Percentiles rank a stretch among this genome's conserved stretches.
Conservation (phyloP, 2,797 vertebrate genomes). For the Coregonus ussuriensis region DNA sequence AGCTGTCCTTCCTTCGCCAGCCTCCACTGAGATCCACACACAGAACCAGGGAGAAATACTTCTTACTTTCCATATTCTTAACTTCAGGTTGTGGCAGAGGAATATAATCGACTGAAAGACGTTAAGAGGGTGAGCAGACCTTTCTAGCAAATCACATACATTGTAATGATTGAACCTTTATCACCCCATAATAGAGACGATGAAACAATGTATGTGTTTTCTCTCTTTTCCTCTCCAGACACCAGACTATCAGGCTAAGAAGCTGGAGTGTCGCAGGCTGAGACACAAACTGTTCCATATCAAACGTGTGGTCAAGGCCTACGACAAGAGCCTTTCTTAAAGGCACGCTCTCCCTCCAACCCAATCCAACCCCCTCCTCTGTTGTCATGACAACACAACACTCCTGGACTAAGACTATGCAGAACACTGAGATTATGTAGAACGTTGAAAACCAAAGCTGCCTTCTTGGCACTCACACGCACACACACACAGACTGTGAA, state of each 20-base stretch:
- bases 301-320: slow-evolving; percentile 85
- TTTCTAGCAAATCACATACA: not conserved
- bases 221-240: slow-evolving; percentile 67
- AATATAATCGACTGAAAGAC: slow-evolving; percentile 87
- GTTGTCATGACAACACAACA: slow-evolving; percentile 19
- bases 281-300: slow-evolving; percentile 88
- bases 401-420: slow-evolving; percentile 10
- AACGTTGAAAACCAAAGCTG: slow-evolving; percentile 65
- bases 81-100: slow-evolving; percentile 79
- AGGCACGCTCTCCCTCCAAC: not conserved
- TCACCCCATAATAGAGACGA: not conserved
- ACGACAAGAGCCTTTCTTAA: slow-evolving; percentile 78
- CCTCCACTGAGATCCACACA: not conserved
- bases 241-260: slow-evolving; percentile 81
- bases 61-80: slow-evolving; percentile 1
- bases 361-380: slow-evolving; percentile 13
- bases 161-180: too few species aligned
- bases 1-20: not conserved
- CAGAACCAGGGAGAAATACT: not conserved
- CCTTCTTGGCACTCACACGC: slow-evolving; percentile 17
- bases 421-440: slow-evolving; percentile 33
- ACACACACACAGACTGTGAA: slow-evolving; percentile 2
- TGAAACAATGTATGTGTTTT: not conserved
- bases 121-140: slow-evolving; percentile 79
- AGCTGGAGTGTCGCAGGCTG: slow-evolving; percentile 78